Base-by-base conservation (phyloP, 2,113 vertebrate genomes). In the Chlorocebus sabaeus region DNA sequence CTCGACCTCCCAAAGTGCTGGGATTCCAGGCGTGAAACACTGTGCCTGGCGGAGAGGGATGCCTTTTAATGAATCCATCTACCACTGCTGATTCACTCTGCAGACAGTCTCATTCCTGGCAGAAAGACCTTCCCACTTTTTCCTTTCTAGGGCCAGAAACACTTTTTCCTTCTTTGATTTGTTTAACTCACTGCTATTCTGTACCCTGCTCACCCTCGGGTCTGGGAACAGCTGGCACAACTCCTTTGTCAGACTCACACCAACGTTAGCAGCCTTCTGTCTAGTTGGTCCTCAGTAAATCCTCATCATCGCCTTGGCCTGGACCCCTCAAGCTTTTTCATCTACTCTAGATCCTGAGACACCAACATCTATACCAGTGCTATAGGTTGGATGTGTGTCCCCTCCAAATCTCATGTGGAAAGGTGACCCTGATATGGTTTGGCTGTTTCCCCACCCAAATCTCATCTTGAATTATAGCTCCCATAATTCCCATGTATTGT, bases 331-430 rank as follows among this genome's bases (percentile, higher is more conserved):
- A 16, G 22, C 27, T 18, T 59, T 88, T 93, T 25, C 48, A 11
- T 45, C 64, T 25, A 75, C 18, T 32, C 38, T 32, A 45, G 40
- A 85, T 18, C 52, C 13, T 38, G 38, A 87, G 76, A 70, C 1
- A 3, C n/a, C 25, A 30, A 0, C 20, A 1, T 38, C 38, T 75
- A 8, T 0, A 0, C 55, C 38, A 30, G 73, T 17, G 61, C 12
- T 64, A 64, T 0, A 30, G 61, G 14, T 64, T 64, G 27, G 61
- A 64, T 64, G 5, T 64, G 61, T 32, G 27, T 64, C 61, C 27
- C 61, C 61, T 64, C 61, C 61, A 64, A 13, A 32, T 64, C 61
- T 30, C 27, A 30, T 32, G 27, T 64, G 61, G 61, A 64, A 61
- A 64, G 27, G 12, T 64, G 61, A 64, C 61, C 27, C 27, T 64